Base-by-base conservation (phyloP, 1,140 invertebrate species). In the Gonatopus flavifemur region DNA sequence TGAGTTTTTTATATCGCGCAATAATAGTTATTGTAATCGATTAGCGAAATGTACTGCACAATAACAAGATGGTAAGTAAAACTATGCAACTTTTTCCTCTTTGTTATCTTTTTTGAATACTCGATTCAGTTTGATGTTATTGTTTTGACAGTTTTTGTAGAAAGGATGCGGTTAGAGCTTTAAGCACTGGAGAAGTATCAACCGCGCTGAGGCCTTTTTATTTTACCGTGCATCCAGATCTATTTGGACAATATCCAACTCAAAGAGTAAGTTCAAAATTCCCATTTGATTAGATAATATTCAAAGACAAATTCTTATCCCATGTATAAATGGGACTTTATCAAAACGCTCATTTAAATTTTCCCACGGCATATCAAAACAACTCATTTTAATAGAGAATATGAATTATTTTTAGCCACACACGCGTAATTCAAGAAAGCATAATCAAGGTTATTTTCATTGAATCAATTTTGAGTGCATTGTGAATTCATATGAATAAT, bases 211-310 rank as follows among this genome's bases (percentile, higher is more conserved):
- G 93, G 53, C 94, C 94, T 2, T 96, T 98, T 72, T 96, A 94
- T 74, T 96, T 97, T 77, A 87, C 87, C 37, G 94, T 97, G 16
- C 94, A 98, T 83, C 94, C 94, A 12, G 94, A 98, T 79, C 77
- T 96, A 28, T 97, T 97, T 83, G 90, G 90, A 44, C 88, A 92
- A 72, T 87, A 90, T 82, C 94, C 94, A 30, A 85, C 84, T 65
- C 90, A 95, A 81, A 85, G 89, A 67, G 90, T 91, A 77, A 80
- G 74, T 64, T 60, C n/a, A n/a, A n/a, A n/a, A n/a, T n/a, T n/a
- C 25, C 12, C 24, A 45, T 33, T 41, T 47, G n/a, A n/a, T n/a
- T n/a, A n/a, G n/a, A n/a, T n/a, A n/a, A n/a, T n/a, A n/a, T n/a
- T n/a, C n/a, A n/a, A n/a, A n/a, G n/a, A n/a, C n/a, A n/a, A n/a